phyloP scores from a whole-genome alignment of 2,113 vertebrate genomes.

The Oplegnathus fasciatus region DNA sequence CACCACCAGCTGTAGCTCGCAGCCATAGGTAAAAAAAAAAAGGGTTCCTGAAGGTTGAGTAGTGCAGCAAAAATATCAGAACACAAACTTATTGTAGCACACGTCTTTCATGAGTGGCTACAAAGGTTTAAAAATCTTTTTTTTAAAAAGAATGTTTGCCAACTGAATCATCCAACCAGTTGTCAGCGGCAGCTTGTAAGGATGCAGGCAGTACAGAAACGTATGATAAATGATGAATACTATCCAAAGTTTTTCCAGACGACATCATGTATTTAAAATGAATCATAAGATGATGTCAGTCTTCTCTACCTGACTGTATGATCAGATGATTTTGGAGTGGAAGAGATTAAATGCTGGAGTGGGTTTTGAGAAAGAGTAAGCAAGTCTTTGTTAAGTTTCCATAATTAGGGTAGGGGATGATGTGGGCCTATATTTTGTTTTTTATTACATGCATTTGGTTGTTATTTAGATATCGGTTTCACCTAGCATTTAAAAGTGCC shows the following conservation, averaged over 20 bases:
- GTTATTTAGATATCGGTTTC: conserved; percentile 60
- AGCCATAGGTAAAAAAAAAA: conserved; percentile 42
- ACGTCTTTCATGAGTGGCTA: conserved; percentile 11
- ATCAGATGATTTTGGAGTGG: conserved; percentile 25
- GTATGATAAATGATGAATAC: conserved; percentile 19
- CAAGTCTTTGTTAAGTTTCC: conserved; percentile 51
- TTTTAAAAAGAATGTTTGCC: conserved; percentile 6
- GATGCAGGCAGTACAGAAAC: neutral
- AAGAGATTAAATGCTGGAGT: neutral
- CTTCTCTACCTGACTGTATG: neutral
- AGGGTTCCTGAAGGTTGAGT: conserved; percentile 25
- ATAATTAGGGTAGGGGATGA: conserved; percentile 38
- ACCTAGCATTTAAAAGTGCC: conserved; percentile 53
- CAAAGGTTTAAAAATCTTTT: conserved; percentile 37
- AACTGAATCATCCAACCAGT: conserved; percentile 16
- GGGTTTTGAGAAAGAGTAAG: conserved; percentile 4
- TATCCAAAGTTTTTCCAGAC: conserved; percentile 25
- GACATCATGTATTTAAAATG: conserved; percentile 18
- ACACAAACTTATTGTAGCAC: conserved; percentile 5
- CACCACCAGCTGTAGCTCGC: conserved; percentile 48
- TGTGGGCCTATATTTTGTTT: conserved; percentile 33
- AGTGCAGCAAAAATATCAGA: conserved; percentile 33
- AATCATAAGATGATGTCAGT: neutral
- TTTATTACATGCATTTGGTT: conserved; percentile 37
- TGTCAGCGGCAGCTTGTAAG: conserved; percentile 15